Base-by-base conservation (phyloP, 1,140 invertebrate species). In the Anastatus disparis region DNA sequence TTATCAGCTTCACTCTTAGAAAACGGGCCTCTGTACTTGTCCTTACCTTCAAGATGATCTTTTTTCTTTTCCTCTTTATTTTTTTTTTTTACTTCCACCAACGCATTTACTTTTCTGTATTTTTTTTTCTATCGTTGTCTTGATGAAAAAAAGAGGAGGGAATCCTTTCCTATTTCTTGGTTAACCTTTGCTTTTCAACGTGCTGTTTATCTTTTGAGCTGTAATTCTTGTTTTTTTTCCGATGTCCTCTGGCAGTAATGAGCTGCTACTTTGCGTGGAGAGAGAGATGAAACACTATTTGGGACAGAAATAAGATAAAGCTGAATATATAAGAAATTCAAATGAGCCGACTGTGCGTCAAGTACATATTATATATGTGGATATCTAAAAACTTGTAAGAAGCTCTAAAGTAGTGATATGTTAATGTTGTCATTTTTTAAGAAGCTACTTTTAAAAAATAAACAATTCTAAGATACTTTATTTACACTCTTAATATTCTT, bases 181-280 rank as follows among this genome's bases (percentile, higher is more conserved):
- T 3, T 9, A 15, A 12, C 62, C 42, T 50, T 67, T 42, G 52
- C 53, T 67, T 58, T 59, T 52, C 52, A 42, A 12, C 15, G 53
- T 35, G 20, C 55, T 58, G 4, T 31, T 35, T 56, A 24, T 26
- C 44, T 31, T 42, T 26, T 20, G 9, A 7, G 29, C 29, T 52
- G 17, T 9, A 13, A 13, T 35, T 52, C 46, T 8, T n/a, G n/a
- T n/a, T 24, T 50, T 53, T 70, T 46, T 12, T 50, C 50, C 40
- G 70, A 52, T 71, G 55, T 63, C 56, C 70, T 72, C 64, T 71
- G 64, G 42, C 63, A 44, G 72, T 75, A 75, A 76, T 74, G 75
- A 78, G 74, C 73, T 72, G 52, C 66, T 64, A 15, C 61, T 59
- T 50, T 50, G 62, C 64, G 73, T 71, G 73, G 72, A 75, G 67